Percentiles rank a stretch among this genome's conserved stretches.
phyloP scores from a whole-genome alignment of 2,113 vertebrate genomes.

The Coturnix japonica region DNA sequence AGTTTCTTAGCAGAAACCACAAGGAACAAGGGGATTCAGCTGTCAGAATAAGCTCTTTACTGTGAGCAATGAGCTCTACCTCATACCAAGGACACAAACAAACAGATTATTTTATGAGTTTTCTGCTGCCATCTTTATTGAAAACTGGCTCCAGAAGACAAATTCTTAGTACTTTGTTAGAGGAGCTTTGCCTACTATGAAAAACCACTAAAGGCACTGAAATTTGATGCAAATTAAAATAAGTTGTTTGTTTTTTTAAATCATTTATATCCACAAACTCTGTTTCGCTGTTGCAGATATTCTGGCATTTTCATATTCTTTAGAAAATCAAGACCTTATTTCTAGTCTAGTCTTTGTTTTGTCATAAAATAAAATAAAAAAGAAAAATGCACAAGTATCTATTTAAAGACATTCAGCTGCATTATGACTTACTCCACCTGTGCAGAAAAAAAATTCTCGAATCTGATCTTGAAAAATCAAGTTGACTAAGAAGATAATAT shows the following conservation, averaged over 20 bases:
- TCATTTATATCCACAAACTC: not conserved
- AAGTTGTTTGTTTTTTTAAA: not conserved
- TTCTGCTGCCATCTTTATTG: not conserved
- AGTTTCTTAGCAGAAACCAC: not conserved
- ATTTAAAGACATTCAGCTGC: not conserved
- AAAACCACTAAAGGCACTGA: not conserved
- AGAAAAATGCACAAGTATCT: fast-evolving
- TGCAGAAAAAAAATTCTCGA: not conserved
- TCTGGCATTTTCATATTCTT: not conserved
- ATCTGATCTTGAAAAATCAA: not conserved
- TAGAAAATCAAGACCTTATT: not conserved
- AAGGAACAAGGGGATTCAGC: not conserved
- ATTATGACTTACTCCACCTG: not conserved
- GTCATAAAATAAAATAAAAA: not conserved
- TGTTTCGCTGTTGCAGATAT: not conserved
- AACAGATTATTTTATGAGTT: not conserved
- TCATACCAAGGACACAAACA: not conserved
- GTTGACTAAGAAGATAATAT: not conserved
- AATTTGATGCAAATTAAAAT: not conserved
- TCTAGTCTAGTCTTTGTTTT: not conserved
- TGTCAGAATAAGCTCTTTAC: not conserved
- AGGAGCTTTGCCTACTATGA: not conserved
- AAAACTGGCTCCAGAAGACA: not conserved
- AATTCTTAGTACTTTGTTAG: not conserved
- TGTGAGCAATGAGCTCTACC: not conserved